These are phyloP conservation scores for Dicycla oo DNA, from an alignment of 2,888 invertebrate species.

Conservation along the genomic window DNA sequence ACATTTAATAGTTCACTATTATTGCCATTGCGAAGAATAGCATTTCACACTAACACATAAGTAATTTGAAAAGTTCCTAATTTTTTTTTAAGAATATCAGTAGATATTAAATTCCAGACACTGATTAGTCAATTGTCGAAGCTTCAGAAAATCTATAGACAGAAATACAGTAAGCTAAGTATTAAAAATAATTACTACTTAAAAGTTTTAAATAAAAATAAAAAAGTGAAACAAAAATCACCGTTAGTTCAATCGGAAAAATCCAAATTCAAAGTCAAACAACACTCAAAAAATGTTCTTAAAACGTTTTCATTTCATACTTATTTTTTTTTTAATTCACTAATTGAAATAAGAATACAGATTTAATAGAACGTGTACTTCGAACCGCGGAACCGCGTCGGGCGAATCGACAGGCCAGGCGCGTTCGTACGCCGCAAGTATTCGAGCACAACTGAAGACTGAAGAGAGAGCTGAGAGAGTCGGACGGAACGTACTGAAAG, in stretches of 20 bases:
- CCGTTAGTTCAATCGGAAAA: not conserved
- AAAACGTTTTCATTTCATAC: conserved; percentile 12
- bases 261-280: conserved; percentile 5
- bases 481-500: conserved; percentile 61
- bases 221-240: conserved; percentile 1
- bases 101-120: not conserved
- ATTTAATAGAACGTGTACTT: conserved; percentile 33
- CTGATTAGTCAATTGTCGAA: not conserved
- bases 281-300: not conserved
- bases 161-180: not conserved
- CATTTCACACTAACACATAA: conserved; percentile 4
- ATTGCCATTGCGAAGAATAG: not conserved
- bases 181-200: not conserved
- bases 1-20: conserved; percentile 43
- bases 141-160: not conserved
- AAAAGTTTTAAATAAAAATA: not conserved
- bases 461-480: conserved; percentile 35
- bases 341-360: not conserved
- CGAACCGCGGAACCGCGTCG: conserved; percentile 31
- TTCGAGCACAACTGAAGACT: conserved; percentile 73
- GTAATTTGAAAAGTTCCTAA: not conserved
- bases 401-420: not conserved
- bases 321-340: not conserved
- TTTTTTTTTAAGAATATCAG: too few species aligned
- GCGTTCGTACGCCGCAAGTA: conserved; percentile 64